A percentile compares a stretch with the other conserved stretches of the same genome.
Conservation (phyloP, 1,140 invertebrate species). For the Apis florea region DNA sequence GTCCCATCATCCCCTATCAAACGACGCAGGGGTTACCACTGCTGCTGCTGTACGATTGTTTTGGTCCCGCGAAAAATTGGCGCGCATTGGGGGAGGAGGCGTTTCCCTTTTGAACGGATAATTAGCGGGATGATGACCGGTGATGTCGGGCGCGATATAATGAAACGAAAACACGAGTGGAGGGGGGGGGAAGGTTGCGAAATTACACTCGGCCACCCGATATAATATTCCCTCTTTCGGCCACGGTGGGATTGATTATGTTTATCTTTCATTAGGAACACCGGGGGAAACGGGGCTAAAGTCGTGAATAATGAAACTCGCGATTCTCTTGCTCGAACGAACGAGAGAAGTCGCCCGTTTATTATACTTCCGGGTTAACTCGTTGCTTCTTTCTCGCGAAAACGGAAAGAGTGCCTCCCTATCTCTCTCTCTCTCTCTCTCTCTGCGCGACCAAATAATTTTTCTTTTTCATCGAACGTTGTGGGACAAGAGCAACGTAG, state of each 20-base stretch:
- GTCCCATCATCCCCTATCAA: background rate
- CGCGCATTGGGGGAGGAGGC: background rate
- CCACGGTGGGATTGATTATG: constrained; percentile 76
- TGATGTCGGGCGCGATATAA: constrained; percentile 65
- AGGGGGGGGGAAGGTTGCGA: constrained; percentile 50
- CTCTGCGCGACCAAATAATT: too few relatives aligned
- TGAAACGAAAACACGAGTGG: constrained; percentile 76
- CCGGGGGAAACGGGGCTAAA: constrained; percentile 53
- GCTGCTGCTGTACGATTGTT: constrained; percentile 23
- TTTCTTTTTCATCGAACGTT: too few relatives aligned
- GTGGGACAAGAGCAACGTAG: too few relatives aligned
- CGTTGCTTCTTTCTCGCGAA: constrained; percentile 12
- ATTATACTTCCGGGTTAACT: background rate
- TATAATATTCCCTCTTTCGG: constrained; percentile 78
- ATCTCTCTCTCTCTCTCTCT: too few relatives aligned
- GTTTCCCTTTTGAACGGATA: constrained; percentile 61
- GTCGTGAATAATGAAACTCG: constrained; percentile 75
- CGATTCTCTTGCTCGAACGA: constrained; percentile 62
- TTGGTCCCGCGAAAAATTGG: background rate
- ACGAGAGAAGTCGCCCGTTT: background rate
- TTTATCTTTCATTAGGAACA: constrained; percentile 80
- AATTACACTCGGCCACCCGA: constrained; percentile 70
- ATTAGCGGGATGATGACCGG: constrained; percentile 72
- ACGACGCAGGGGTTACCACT: too few relatives aligned
- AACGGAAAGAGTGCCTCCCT: too few relatives aligned